Conservation (phyloP, 2,113 vertebrate species). For the Garra rufa region DNA sequence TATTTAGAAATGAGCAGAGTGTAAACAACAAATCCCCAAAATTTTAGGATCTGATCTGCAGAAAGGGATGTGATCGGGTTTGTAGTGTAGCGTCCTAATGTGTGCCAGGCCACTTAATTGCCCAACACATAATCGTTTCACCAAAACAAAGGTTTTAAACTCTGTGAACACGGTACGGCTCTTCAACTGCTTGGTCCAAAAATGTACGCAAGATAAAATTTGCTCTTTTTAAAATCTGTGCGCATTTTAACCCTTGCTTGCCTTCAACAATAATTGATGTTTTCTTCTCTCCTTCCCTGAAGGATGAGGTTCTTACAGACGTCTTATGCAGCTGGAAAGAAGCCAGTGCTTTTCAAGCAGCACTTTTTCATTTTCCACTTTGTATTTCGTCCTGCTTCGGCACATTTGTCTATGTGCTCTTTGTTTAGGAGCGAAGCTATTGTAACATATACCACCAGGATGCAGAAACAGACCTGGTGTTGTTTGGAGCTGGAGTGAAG, state of each 20-base stretch:
- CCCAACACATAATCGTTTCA: neutral
- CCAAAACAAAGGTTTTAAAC: neutral
- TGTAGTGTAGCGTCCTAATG: neutral
- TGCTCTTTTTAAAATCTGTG: neutral
- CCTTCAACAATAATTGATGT: too few species aligned
- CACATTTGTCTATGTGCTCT: constrained; percentile 54
- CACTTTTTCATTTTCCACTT: constrained; percentile 71
- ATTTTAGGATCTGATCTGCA: neutral
- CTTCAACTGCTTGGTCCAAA: neutral
- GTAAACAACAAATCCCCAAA: neutral
- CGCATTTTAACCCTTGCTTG: constrained; percentile 22
- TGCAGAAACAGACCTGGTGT: constrained; percentile 55
- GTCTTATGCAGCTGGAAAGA: constrained; percentile 60
- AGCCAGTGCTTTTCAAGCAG: constrained; percentile 70
- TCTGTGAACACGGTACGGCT: neutral
- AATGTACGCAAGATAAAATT: neutral
- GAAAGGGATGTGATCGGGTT: neutral
- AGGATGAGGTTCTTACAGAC: constrained; percentile 58
- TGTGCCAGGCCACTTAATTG: neutral
- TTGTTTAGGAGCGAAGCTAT: constrained; percentile 53
- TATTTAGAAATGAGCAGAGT: neutral
- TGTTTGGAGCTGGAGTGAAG: constrained; percentile 40
- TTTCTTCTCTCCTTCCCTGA: constrained; percentile 50
- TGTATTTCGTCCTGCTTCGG: constrained; percentile 40
- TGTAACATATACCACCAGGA: constrained; percentile 59